Conservation (phyloP, 2,888 invertebrate genomes). For the Laspeyria flexula region DNA sequence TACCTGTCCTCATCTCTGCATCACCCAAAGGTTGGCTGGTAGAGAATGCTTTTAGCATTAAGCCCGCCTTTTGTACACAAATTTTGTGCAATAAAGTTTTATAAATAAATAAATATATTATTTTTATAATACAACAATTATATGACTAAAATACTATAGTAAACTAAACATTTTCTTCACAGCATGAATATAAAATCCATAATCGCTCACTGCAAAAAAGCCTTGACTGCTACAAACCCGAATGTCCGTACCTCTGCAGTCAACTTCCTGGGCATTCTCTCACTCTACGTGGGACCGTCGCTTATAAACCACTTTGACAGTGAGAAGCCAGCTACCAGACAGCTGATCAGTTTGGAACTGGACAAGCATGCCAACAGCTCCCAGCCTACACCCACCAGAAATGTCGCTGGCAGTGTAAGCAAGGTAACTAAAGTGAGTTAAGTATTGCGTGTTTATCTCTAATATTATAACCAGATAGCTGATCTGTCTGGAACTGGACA, state of each 20-base stretch:
- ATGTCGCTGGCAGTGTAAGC: slow-evolving; percentile 73
- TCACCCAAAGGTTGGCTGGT: no score
- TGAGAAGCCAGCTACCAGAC: slow-evolving; percentile 93
- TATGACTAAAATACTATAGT: no score
- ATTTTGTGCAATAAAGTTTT: no score
- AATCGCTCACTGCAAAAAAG: slow-evolving; percentile 93
- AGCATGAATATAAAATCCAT: slow-evolving; percentile 90
- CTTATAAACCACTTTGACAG: slow-evolving; percentile 93
- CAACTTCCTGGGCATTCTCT: slow-evolving; percentile 90
- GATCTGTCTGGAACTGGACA: slow-evolving; percentile 94
- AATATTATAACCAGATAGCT: slow-evolving; percentile 93
- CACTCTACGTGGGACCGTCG: slow-evolving; percentile 92
- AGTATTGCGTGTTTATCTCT: not conserved
- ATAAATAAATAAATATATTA: no score
- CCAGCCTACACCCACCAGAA: slow-evolving; percentile 91
- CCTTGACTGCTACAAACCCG: slow-evolving; percentile 93
- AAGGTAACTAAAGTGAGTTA: slow-evolving; percentile 57
- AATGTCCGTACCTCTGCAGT: slow-evolving; percentile 93
- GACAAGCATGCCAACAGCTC: slow-evolving; percentile 92
- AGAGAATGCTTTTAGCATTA: no score
- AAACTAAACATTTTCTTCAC: slow-evolving; percentile 26
- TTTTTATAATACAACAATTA: no score
- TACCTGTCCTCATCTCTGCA: no score
- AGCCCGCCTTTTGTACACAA: no score
- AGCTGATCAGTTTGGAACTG: slow-evolving; percentile 94